A percentile compares a stretch with the other conserved stretches of the same genome.
phyloP scores from a whole-genome alignment of 2,113 vertebrate species.

The Ovibos moschatus region DNA sequence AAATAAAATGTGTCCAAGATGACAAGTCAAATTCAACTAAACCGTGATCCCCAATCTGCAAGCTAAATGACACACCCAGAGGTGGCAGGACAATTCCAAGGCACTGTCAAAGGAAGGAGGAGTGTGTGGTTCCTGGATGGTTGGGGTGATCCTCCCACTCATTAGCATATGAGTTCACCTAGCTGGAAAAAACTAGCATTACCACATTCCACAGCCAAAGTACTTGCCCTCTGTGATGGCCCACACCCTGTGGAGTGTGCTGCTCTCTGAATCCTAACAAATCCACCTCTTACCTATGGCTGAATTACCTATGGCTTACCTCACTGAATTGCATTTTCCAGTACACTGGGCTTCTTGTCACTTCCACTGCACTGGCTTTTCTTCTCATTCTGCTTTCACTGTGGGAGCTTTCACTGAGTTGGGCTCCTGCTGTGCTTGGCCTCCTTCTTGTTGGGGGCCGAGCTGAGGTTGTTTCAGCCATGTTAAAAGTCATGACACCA shows the following conservation, averaged over 20 bases:
- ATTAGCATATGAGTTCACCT: background rate
- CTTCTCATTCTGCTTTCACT: background rate
- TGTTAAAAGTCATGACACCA: background rate
- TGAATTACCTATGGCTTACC: background rate
- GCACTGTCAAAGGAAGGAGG: background rate
- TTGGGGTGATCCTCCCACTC: background rate
- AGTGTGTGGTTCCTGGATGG: background rate
- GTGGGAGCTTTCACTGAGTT: background rate
- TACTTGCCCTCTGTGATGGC: background rate
- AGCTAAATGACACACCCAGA: background rate
- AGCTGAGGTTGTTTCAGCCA: background rate
- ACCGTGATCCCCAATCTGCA: background rate
- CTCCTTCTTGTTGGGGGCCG: background rate
- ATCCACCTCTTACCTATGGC: background rate
- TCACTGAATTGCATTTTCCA: background rate
- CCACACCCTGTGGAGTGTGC: accelerated
- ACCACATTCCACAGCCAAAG: background rate
- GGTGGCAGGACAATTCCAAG: background rate
- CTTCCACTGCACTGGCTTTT: background rate
- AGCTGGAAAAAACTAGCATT: background rate
- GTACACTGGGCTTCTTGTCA: background rate
- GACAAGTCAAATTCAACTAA: background rate
- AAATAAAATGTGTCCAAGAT: background rate
- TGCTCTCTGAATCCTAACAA: background rate
- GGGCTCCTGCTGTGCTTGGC: background rate